Conservation (phyloP, 2,113 vertebrate genomes). For the Sebastes fasciatus region DNA sequence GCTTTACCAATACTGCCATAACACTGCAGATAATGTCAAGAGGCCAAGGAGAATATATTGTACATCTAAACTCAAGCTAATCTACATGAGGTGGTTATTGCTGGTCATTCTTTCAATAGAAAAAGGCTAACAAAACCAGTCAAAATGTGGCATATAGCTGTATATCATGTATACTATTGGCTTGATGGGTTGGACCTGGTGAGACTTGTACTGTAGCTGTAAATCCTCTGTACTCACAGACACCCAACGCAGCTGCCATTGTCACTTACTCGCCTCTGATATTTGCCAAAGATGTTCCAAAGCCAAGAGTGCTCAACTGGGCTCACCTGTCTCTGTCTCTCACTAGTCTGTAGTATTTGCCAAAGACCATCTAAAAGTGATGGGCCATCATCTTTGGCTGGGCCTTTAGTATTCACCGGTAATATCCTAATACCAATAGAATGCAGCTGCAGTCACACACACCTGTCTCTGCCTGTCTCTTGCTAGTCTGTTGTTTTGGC, state of each 20-base stretch:
- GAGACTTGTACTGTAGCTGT: conserved; percentile 25
- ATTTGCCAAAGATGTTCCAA: conserved; percentile 67
- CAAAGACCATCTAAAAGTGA: conserved; percentile 68
- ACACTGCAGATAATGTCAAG: too few species aligned
- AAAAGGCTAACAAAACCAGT: background rate
- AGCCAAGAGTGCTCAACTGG: conserved; percentile 57
- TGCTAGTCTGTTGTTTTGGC: conserved; percentile 48
- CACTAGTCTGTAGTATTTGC: conserved; percentile 63
- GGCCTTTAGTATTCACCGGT: conserved; percentile 40
- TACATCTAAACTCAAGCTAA: background rate
- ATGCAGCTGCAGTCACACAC: conserved; percentile 51
- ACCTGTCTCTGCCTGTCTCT: conserved; percentile 64
- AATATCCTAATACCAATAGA: conserved; percentile 66
- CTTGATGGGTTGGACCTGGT: background rate
- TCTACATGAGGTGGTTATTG: background rate
- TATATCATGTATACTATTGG: background rate
- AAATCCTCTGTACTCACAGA: conserved; percentile 43
- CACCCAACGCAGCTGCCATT: conserved; percentile 66
- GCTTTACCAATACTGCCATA: background rate
- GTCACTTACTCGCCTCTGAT: conserved; percentile 67
- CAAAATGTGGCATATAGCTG: background rate
- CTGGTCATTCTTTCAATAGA: background rate
- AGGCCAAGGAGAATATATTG: too few species aligned
- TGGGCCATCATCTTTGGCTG: conserved; percentile 35
- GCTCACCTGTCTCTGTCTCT: conserved; percentile 77